Evolutionary conservation across 2,113 vertebrate species (phyloP), one percentile per base, ranked within the genome.

Genomic region (Pseudorectes ferrugineus): DNA sequence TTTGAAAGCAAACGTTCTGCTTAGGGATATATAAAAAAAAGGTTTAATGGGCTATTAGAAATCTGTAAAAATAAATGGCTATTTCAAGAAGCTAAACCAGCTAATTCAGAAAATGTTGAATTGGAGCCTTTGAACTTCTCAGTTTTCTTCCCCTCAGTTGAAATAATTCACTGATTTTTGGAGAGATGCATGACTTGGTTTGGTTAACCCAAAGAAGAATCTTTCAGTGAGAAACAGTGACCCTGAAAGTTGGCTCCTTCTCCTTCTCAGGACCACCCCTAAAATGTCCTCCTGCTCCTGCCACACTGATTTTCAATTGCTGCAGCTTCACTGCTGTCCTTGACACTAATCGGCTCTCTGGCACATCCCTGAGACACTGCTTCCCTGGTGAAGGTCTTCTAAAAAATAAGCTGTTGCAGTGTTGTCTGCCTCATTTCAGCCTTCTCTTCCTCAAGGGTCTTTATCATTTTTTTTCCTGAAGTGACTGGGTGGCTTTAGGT

Each of bases 11-110:
- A 92, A 79, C 45, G n/a, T 82, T 96, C 88, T 88, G 62, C 58
- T 94, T 82, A 61, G 54, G 45, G 48, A 87, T 86, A 52, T 54
- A 23, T 62, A 48, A 66, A 28, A 40, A 66, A 61, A 65, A 31
- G 16, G 49, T 83, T 42, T 93, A 92, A 96, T 76, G 35, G 85
- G 40, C 85, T 95, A 82, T 94, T 89, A 93, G 86, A 74, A 92
- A 80, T 86, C 79, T 86, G 65, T 93, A 92, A 88, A 94, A 96
- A 92, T 77, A 86, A 92, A 92, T 88, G 43, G n/a, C 31, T 93
- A 65, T 93, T 96, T 89, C 91, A 91, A 59, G 59, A 93, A 57
- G 63, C 65, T 63, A 76, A 94, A 86, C 73, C 31, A 86, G 55
- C 38, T 91, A 88, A 77, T 91, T 95, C 68, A 72, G 80, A 83